Evolutionary conservation across 1,140 invertebrate genomes (phyloP).

Genomic region (Aphidius ervi): DNA sequence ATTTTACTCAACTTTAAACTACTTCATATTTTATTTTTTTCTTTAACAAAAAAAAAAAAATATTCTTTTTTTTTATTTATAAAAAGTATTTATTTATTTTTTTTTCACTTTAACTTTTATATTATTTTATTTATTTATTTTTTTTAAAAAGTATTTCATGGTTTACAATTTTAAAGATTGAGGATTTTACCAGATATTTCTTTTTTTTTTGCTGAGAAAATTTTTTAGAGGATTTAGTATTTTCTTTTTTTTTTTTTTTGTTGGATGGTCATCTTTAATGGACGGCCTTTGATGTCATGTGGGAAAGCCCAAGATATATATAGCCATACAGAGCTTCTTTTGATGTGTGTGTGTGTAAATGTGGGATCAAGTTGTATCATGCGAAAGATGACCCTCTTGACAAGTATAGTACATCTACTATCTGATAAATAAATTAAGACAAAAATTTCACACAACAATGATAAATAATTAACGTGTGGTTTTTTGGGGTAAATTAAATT

Average conservation of each 20-base stretch:
- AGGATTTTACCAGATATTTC: neutral
- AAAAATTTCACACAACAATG: too few relatives aligned
- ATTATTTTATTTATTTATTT: constrained; percentile 9
- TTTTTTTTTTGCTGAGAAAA: neutral
- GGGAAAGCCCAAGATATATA: neutral
- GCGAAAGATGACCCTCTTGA: too few relatives aligned
- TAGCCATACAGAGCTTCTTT: too few relatives aligned
- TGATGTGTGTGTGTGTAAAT: too few relatives aligned
- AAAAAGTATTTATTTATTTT: neutral
- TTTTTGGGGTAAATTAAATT: too few relatives aligned
- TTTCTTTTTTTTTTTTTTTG: neutral
- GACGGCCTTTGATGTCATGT: constrained; percentile 26
- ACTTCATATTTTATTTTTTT: constrained; percentile 1
- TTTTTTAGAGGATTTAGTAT: neutral
- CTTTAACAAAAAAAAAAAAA: neutral
- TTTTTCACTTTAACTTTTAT: neutral
- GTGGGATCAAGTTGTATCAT: too few relatives aligned
- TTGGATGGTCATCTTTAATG: constrained; percentile 23
- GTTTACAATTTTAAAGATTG: neutral
- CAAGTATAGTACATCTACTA: too few relatives aligned
- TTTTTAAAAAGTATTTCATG: neutral
- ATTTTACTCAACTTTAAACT: constrained; percentile 5
- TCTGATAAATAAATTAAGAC: too few relatives aligned
- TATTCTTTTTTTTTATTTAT: too few relatives aligned
- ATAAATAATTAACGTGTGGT: too few relatives aligned